Conservation (phyloP, 2,113 vertebrate genomes). For the Megaptera novaeangliae region DNA sequence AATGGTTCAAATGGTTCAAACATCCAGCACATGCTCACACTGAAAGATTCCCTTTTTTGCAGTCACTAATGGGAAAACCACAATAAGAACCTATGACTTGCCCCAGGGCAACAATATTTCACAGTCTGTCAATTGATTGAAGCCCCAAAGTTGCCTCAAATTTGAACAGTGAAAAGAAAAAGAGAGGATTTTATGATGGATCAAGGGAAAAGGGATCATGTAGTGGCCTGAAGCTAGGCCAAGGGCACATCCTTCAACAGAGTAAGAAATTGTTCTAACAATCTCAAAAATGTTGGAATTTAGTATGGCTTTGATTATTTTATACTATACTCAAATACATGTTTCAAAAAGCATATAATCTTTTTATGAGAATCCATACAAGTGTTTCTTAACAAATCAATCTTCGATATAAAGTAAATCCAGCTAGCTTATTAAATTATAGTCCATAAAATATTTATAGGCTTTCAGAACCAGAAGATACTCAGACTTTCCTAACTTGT, state of each 20-base stretch:
- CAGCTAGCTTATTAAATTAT: not conserved
- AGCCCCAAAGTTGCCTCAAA: slow-evolving; percentile 14
- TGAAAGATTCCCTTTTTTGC: slow-evolving; percentile 11
- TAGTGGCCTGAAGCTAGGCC: slow-evolving; percentile 50
- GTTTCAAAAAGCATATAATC: not conserved
- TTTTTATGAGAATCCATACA: not conserved
- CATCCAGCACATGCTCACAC: not conserved
- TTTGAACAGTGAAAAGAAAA: slow-evolving; percentile 52
- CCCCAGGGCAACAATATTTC: slow-evolving; percentile 64
- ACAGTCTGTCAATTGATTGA: slow-evolving; percentile 47
- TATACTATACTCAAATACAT: not conserved
- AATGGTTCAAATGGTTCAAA: not conserved
- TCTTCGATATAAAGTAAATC: not conserved
- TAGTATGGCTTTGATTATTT: not conserved
- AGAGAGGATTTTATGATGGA: not conserved
- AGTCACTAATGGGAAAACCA: slow-evolving; percentile 24
- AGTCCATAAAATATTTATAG: not conserved
- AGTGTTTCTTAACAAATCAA: not conserved
- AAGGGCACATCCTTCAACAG: not conserved
- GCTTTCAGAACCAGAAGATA: not conserved
- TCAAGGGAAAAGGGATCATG: slow-evolving; percentile 1
- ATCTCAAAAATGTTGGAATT: slow-evolving; percentile 1
- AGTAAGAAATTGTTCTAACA: not conserved
- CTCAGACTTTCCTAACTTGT: not conserved
- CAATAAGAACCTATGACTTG: slow-evolving; percentile 38